Conservation (phyloP, 2,797 vertebrate genomes). For the Eptatretus atami region DNA sequence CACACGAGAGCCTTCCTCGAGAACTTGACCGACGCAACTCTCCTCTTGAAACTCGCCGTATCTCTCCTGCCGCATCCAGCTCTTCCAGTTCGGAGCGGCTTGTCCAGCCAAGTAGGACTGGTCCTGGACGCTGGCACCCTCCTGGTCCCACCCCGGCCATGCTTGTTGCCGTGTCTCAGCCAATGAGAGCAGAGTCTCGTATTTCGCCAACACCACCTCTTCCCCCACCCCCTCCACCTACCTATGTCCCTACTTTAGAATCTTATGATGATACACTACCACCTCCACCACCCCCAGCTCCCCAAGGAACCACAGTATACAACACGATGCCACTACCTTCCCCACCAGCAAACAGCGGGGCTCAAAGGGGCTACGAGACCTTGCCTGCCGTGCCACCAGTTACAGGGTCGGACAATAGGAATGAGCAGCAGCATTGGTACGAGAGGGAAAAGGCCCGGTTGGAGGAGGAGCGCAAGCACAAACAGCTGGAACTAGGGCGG, state of each 20-base stretch:
- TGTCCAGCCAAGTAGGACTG: conserved; percentile 33
- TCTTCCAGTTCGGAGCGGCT: background rate
- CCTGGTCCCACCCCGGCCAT: conserved; percentile 20
- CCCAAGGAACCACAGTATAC: background rate
- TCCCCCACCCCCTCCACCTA: conserved; percentile 21
- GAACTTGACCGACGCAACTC: background rate
- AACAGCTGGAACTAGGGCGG: conserved; percentile 65
- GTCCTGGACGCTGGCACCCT: conserved; percentile 83
- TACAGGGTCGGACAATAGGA: conserved; percentile 53
- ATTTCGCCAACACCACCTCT: conserved; percentile 21
- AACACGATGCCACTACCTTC: background rate
- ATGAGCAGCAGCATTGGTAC: conserved; percentile 95
- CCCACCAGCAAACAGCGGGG: background rate
- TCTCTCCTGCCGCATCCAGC: conserved; percentile 41
- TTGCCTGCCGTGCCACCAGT: conserved; percentile 15
- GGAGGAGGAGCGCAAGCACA: conserved; percentile 74
- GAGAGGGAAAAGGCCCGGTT: conserved; percentile 89
- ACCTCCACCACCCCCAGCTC: background rate
- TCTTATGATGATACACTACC: background rate
- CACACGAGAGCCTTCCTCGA: background rate
- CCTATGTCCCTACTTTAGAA: conserved; percentile 6
- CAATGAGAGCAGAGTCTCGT: conserved; percentile 22
- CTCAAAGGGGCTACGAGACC: too few relatives aligned
- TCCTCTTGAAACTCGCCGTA: background rate
- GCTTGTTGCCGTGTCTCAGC: conserved; percentile 20